A percentile compares a stretch with the other conserved stretches of the same genome.
Evolutionary conservation across 1,140 invertebrate species (phyloP).

Genomic region (Lasioglossum albipes): DNA sequence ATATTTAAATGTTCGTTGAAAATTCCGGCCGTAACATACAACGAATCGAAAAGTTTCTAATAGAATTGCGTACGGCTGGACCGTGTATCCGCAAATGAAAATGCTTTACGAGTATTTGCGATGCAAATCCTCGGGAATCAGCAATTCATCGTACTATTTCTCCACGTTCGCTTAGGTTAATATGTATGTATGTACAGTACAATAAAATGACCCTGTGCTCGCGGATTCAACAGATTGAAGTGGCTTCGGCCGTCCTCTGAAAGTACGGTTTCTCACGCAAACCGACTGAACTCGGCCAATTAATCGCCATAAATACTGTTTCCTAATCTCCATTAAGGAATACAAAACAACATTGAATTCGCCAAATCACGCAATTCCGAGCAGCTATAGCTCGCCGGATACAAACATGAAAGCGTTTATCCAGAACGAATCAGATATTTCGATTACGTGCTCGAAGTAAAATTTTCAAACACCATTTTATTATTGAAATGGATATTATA

Average conservation of each 20-base stretch:
- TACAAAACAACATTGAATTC: conserved; percentile 20
- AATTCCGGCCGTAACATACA: background rate
- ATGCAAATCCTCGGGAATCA: conserved; percentile 19
- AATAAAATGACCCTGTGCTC: conserved; percentile 4
- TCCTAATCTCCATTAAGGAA: conserved; percentile 28
- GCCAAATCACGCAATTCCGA: background rate
- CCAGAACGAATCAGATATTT: background rate
- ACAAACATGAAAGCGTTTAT: background rate
- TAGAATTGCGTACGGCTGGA: conserved; percentile 1
- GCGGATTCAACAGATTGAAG: conserved; percentile 27
- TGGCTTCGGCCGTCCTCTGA: background rate
- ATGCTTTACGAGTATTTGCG: conserved; percentile 30
- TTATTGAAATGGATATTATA: no score
- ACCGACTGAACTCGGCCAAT: conserved; percentile 13
- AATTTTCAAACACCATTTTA: no score
- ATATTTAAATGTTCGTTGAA: background rate
- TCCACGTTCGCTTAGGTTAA: conserved; percentile 22
- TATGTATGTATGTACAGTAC: background rate
- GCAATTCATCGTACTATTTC: conserved; percentile 34
- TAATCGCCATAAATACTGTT: conserved; percentile 11
- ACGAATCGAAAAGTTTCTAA: conserved; percentile 18
- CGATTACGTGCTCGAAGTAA: background rate
- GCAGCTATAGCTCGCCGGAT: background rate
- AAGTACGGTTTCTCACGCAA: conserved; percentile 26
- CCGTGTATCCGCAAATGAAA: conserved; percentile 34